phyloP scores from a whole-genome alignment of 1,140 invertebrate genomes.

The Drosophila ficusphila region DNA sequence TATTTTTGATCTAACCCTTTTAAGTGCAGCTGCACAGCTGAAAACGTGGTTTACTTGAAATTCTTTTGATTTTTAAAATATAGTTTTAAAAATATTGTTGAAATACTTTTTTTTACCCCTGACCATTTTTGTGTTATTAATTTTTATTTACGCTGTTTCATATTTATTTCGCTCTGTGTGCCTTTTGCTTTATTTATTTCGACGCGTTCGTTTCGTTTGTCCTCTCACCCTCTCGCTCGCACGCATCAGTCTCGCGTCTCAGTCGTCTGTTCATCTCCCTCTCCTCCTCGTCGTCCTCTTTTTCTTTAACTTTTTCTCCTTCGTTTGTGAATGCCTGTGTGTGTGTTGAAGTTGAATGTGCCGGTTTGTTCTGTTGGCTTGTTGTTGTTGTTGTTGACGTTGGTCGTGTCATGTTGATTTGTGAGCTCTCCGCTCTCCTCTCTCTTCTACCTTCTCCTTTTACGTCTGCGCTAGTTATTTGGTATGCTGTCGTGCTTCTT shows the following conservation, averaged over 20 bases:
- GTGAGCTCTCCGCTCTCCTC: slow-evolving; percentile 55
- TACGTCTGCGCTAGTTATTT: slow-evolving; percentile 76
- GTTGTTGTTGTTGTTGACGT: slow-evolving; percentile 68
- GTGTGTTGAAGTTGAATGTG: slow-evolving; percentile 71
- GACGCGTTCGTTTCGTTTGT: slow-evolving; percentile 57
- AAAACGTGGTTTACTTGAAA: neutral
- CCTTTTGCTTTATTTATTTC: slow-evolving; percentile 68
- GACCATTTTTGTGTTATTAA: too few species aligned
- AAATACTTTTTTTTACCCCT: too few species aligned
- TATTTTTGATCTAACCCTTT: slow-evolving; percentile 61
- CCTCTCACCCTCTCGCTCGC: slow-evolving; percentile 11
- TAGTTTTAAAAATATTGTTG: slow-evolving; percentile 3
- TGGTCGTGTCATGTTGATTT: slow-evolving; percentile 82
- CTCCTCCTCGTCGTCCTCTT: neutral
- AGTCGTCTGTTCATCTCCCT: slow-evolving; percentile 3
- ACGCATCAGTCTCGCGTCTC: slow-evolving; percentile 50
- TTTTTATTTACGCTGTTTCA: slow-evolving; percentile 13
- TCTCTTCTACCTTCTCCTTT: slow-evolving; percentile 22
- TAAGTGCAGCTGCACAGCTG: slow-evolving; percentile 3
- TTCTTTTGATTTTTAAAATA: slow-evolving; percentile 29
- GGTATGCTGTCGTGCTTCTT: slow-evolving; percentile 49
- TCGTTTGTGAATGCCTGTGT: slow-evolving; percentile 15
- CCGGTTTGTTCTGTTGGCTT: slow-evolving; percentile 58
- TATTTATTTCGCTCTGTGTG: slow-evolving; percentile 31
- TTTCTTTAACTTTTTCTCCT: neutral